These are phyloP conservation scores for Syngnathus typhle DNA, from an alignment of 2,113 vertebrate species.

Conservation along the genomic window DNA sequence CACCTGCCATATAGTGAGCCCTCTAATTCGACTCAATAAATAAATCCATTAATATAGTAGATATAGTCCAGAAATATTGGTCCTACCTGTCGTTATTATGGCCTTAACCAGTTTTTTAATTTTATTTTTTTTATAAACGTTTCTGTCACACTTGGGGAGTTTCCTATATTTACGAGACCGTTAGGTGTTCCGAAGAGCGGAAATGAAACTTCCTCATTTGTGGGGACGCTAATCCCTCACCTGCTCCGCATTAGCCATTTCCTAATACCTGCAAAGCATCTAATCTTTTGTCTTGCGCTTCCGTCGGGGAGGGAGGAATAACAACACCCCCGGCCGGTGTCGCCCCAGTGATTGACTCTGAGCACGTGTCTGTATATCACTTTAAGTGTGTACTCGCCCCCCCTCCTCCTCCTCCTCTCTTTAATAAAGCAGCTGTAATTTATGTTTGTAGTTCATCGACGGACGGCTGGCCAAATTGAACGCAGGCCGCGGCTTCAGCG, in stretches of 20 bases:
- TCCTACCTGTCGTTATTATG: too few species aligned
- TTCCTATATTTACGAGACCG: constrained; percentile 61
- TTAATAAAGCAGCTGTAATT: constrained; percentile 74
- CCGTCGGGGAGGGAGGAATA: constrained; percentile 63
- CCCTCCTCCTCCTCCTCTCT: constrained; percentile 20
- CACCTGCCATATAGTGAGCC: neutral
- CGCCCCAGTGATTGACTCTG: constrained; percentile 42
- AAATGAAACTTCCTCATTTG: constrained; percentile 70
- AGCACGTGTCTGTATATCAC: constrained; percentile 28
- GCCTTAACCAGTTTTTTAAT: too few species aligned
- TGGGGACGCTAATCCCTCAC: constrained; percentile 62
- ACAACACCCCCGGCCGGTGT: constrained; percentile 46
- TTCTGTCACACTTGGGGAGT: neutral
- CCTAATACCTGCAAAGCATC: constrained; percentile 59
- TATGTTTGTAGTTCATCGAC: constrained; percentile 89
- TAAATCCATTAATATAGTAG: neutral
- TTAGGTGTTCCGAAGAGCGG: constrained; percentile 68
- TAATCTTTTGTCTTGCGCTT: constrained; percentile 58
- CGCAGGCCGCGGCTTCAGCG: constrained; percentile 88
- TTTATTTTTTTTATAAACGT: too few species aligned
- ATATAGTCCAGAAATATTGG: too few species aligned
- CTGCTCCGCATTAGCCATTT: constrained; percentile 70
- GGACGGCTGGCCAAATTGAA: constrained; percentile 94
- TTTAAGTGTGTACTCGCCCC: constrained; percentile 25
- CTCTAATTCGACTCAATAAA: too few species aligned